These are phyloP conservation scores for Phyllotis vaccarum DNA, from an alignment of 2,797 vertebrate genomes.

Conservation along the genomic window DNA sequence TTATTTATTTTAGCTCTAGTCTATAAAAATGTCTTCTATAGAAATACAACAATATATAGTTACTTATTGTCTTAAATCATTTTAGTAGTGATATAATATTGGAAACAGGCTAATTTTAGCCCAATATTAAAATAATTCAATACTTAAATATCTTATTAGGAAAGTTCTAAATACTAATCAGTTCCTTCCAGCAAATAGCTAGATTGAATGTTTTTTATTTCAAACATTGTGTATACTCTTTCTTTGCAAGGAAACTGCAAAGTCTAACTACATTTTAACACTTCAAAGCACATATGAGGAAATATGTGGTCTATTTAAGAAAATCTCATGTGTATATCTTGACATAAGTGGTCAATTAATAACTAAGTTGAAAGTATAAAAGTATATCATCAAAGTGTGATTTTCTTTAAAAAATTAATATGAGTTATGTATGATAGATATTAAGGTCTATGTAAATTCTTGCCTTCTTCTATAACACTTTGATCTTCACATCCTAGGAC, in stretches of 20 bases:
- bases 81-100: not conserved
- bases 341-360: not conserved
- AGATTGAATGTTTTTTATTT: not conserved
- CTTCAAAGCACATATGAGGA: not conserved
- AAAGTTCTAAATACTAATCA: not conserved
- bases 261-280: not conserved
- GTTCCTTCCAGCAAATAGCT: not conserved
- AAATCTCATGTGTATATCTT: not conserved
- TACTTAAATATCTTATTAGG: conserved; percentile 1
- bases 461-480: conserved; percentile 8
- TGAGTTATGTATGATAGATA: not conserved
- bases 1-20: conserved; percentile 17
- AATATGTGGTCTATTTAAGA: not conserved
- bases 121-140: not conserved
- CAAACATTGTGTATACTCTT: not conserved
- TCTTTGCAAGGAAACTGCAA: not conserved
- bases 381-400: not conserved
- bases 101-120: conserved; percentile 34
- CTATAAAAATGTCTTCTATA: not conserved
- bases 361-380: not conserved
- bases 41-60: not conserved
- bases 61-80: not conserved
- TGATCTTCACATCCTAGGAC: not conserved
- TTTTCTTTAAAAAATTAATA: not conserved
- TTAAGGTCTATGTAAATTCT: not conserved